Conservation (phyloP, 2,888 invertebrate genomes). For the Lysandra bellargus region DNA sequence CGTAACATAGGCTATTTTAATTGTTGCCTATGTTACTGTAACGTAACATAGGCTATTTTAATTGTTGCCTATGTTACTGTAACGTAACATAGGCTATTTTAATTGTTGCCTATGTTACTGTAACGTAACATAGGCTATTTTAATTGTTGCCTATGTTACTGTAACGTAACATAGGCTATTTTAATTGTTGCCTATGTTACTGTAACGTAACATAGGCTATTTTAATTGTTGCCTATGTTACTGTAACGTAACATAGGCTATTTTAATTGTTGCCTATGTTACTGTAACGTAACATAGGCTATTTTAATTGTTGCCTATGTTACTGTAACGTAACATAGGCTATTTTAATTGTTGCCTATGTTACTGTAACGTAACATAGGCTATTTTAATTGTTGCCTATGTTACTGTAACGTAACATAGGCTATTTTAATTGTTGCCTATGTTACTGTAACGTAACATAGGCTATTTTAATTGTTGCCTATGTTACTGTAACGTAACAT, state of each 20-base stretch:
- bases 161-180: too few species aligned
- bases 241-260: background rate
- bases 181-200: too few species aligned
- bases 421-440: too few species aligned
- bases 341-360: too few species aligned
- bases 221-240: background rate
- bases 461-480: background rate
- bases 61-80: background rate
- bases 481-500: background rate
- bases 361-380: background rate
- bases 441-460: background rate
- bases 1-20: too few species aligned
- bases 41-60: background rate
- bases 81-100: too few species aligned
- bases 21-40: too few species aligned
- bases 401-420: background rate
- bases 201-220: background rate
- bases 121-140: background rate
- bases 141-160: background rate
- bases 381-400: background rate
- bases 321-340: background rate
- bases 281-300: background rate
- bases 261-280: too few species aligned
- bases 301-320: background rate
- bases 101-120: too few species aligned